Percentiles rank a stretch among this genome's conserved stretches.
These are phyloP conservation scores for Clunio marinus DNA, from an alignment of 2,888 invertebrate genomes.

Conservation along the genomic window DNA sequence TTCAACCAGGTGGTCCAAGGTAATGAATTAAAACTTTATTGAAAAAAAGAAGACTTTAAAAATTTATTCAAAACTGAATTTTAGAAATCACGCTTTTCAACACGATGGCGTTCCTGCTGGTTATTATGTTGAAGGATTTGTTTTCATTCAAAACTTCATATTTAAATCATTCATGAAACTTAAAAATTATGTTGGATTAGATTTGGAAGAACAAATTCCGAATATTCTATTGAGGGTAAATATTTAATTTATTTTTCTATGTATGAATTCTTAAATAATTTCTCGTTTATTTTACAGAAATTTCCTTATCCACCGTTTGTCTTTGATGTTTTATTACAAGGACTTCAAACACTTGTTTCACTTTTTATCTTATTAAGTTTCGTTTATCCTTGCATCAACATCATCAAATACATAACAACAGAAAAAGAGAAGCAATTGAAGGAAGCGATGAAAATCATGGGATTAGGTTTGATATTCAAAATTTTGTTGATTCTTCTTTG, in stretches of 20 bases:
- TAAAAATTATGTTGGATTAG: conserved; percentile 10
- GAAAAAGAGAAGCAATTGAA: conserved; percentile 43
- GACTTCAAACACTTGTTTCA: conserved; percentile 62
- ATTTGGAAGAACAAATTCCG: background rate
- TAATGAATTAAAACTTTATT: background rate
- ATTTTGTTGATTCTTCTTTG: background rate
- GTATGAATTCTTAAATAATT: conserved; percentile 39
- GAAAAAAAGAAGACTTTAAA: conserved; percentile 37
- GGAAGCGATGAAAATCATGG: conserved; percentile 86
- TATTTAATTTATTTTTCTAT: background rate
- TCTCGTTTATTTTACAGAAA: conserved; percentile 55
- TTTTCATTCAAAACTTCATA: conserved; percentile 30
- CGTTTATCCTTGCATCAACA: conserved; percentile 70
- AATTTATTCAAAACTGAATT: background rate
- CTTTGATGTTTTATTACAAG: conserved; percentile 60
- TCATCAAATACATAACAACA: conserved; percentile 55
- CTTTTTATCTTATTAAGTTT: conserved; percentile 72
- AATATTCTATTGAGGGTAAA: conserved; percentile 10
- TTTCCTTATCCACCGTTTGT: conserved; percentile 67
- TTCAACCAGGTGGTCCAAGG: conserved; percentile 61
- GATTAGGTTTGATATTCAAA: conserved; percentile 50
- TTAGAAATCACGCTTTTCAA: conserved; percentile 50
- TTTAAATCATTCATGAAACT: conserved; percentile 21
- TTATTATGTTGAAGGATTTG: conserved; percentile 31
- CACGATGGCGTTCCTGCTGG: conserved; percentile 54